Percentiles rank a stretch among this genome's conserved stretches.
Evolutionary conservation across 2,797 vertebrate species (phyloP).

Genomic region (Diglossa cyanea): DNA sequence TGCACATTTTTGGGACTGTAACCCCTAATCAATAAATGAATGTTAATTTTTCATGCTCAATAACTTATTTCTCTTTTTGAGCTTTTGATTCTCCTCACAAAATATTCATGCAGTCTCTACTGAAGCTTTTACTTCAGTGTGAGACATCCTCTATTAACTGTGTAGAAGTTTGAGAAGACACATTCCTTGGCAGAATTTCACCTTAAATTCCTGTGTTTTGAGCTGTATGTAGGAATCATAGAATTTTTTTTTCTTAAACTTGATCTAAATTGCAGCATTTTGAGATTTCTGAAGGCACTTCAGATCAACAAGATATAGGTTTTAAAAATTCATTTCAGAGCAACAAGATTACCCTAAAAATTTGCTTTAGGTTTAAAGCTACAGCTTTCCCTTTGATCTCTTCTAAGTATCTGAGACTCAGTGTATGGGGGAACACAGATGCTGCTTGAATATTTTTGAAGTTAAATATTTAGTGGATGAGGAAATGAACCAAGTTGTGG

Average conservation of each 20-base stretch:
- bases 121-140: neutral
- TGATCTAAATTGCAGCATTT: neutral
- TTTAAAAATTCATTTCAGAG: constrained; percentile 9
- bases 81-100: neutral
- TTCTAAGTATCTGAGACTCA: neutral
- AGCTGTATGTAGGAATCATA: neutral
- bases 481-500: neutral
- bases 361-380: constrained; percentile 26
- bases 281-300: constrained; percentile 20
- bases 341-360: constrained; percentile 17
- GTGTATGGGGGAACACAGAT: neutral
- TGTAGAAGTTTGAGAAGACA: neutral
- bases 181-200: neutral
- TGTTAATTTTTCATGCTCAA: neutral
- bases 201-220: neutral
- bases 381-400: constrained; percentile 43
- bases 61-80: neutral
- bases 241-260: neutral
- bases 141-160: neutral
- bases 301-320: neutral
- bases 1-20: neutral
- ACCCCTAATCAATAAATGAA: neutral
- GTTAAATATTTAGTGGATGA: neutral
- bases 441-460: constrained; percentile 32
- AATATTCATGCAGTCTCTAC: neutral